Evolutionary conservation across 2,113 vertebrate species (phyloP), one percentile per base, ranked within the genome.

Genomic region (Leptocoma aspasia): DNA sequence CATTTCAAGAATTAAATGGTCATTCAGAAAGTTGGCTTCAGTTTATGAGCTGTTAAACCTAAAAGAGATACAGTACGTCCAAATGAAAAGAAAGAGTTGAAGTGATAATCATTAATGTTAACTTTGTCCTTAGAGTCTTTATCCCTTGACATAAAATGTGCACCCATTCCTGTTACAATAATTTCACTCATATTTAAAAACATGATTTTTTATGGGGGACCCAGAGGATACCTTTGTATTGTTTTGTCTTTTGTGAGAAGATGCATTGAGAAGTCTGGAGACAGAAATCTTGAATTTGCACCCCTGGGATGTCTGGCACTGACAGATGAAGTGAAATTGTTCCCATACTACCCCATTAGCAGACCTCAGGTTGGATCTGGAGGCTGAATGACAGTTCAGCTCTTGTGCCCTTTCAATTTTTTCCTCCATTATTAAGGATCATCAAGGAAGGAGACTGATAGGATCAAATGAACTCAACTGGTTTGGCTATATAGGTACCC

Each of bases 1-100:
- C 94, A 96, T 97, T 97, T 97, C 81, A 95, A 94, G 91, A 98
- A 96, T 97, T 96, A 97, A 98, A 97, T 97, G 88, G 97, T 98
- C 93, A 96, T 96, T 97, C 94, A 93, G 86, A 97, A 98, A 97
- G 95, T 84, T 97, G 94, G 78, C 89, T 97, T 97, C 91, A 57
- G 92, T 98, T 97, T 97, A 98, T 97, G 96, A 97, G 24, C 95
- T 98, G 97, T 96, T 98, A 98, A 97, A 92, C 61, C 49, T 89
- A 59, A 52, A 33, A 86, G 89, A 94, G 86, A 85, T 93, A 92
- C 41, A 76, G 72, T 82, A 90, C 1, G 1, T 90, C 63, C 96
- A 94, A 96, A 89, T 2, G 24, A 80, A 95, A 95, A 95, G 59
- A 77, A 92, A 78, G 76, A 68, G 61, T 90, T 47, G 37, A 85